Percentiles rank a stretch among this genome's conserved stretches.
Evolutionary conservation across 2,797 vertebrate genomes (phyloP).

Genomic region (Erithacus rubecula): DNA sequence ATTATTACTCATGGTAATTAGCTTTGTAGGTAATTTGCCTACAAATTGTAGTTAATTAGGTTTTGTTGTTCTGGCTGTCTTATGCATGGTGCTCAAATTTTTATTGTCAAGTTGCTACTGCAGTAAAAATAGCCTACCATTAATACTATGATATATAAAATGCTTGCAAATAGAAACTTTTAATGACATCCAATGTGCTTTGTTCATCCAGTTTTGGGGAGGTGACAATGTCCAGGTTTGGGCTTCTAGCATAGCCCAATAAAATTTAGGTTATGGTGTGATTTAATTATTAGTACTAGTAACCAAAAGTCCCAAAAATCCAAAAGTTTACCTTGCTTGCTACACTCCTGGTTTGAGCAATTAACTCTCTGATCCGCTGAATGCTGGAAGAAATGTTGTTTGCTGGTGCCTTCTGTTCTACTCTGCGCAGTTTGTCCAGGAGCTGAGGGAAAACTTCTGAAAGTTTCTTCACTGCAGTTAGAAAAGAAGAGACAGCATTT

Average conservation of each 20-base stretch:
- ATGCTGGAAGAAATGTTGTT: slow-evolving; percentile 95
- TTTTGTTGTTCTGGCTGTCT: background rate
- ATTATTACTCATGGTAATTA: background rate
- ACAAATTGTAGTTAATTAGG: background rate
- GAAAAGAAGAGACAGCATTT: background rate
- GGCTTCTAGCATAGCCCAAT: background rate
- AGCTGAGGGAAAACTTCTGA: slow-evolving; percentile 89
- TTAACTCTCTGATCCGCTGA: slow-evolving; percentile 89
- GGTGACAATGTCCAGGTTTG: background rate
- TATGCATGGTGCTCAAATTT: background rate
- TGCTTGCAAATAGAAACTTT: background rate
- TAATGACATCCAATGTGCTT: background rate
- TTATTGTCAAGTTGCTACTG: background rate
- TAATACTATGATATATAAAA: background rate
- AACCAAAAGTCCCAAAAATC: background rate
- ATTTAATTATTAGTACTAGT: background rate
- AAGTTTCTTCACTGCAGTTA: slow-evolving; percentile 84
- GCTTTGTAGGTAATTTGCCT: background rate
- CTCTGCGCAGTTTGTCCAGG: slow-evolving; percentile 85
- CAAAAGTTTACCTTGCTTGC: slow-evolving; percentile 87
- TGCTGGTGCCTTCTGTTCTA: slow-evolving; percentile 90
- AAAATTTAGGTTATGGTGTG: background rate
- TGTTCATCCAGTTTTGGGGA: background rate
- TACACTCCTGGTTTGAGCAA: slow-evolving; percentile 94
- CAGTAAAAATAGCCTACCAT: background rate